Evolutionary conservation across 2,113 vertebrate genomes (phyloP), one percentile per base, ranked within the genome.

Genomic region (Hassar affinis): DNA sequence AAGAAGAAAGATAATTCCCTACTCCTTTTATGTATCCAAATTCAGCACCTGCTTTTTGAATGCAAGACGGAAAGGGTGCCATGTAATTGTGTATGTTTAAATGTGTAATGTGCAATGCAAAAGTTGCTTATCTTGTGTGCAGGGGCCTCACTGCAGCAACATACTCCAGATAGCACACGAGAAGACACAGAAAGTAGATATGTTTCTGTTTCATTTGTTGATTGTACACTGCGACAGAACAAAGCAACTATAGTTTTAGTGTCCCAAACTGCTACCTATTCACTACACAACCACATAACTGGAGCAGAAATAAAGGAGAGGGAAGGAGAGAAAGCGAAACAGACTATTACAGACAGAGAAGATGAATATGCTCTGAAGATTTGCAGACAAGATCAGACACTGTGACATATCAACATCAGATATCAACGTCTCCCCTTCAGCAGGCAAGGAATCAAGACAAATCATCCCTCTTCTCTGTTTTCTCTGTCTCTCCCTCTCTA

Each of bases 381-480:
- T 11, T 25, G 12, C 62, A 30, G 52, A 71, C 3, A 38, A 72
- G 83, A 84, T 84, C 83, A 79, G 30, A 84, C 64, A 79, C 76
- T 61, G 64, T 61, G 64, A 61, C 77, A 62, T 84, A 54, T 79
- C 76, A 61, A 47, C 52, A 84, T 79, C 83, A 79, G 83, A 69
- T 52, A 57, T 84, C 76, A 47, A n/a, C 18, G 27, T 20, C 51
- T 56, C 35, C 66, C n/a, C 52, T 69, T 84, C 54, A 51, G 76
- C 83, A 56, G 49, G 62, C 49, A 33, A 61, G n/a, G 14, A 79
- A 69, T 69, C 62, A 78, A 66, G 49, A 84, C 61, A 77, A 84
- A 84, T 64, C 84, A 62, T 82, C 68, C 38, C 45, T 82, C 52
- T 72, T 57, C 69, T 42, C 54, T 71, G 27, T 64, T 64, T 45